Evolutionary conservation across 1,140 invertebrate genomes (phyloP).

Genomic region (Pseudomyrmex flavicornis): DNA sequence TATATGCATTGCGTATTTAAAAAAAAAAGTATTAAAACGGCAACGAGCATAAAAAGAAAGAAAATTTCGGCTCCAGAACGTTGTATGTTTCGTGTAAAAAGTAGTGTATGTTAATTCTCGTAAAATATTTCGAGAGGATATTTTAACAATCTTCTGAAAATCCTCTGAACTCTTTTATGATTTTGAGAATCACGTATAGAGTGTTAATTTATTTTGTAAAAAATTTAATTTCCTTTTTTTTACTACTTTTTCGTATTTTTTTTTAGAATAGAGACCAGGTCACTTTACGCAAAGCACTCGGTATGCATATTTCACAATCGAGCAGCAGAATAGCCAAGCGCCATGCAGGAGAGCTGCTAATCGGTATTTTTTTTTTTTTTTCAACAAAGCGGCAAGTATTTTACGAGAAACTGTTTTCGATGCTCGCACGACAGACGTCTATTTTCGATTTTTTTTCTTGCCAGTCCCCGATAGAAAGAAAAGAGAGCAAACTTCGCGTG

Average conservation of each 20-base stretch:
- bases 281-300: constrained; percentile 42
- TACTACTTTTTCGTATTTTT: too few relatives aligned
- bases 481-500: constrained; percentile 14
- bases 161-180: neutral
- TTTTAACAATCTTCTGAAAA: constrained; percentile 7
- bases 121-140: constrained; percentile 14
- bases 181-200: neutral
- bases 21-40: constrained; percentile 9
- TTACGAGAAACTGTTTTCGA: neutral
- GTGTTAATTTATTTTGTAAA: neutral
- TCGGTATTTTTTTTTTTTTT: neutral
- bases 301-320: constrained; percentile 35
- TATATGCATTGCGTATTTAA: constrained; percentile 22
- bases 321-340: constrained; percentile 68
- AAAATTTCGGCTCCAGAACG: neutral
- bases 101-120: neutral
- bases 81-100: constrained; percentile 21
- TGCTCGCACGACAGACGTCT: neutral
- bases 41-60: constrained; percentile 8
- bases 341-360: constrained; percentile 71
- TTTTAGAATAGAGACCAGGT: neutral
- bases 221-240: neutral
- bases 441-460: neutral
- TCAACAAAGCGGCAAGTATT: constrained; percentile 14
- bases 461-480: neutral